These are phyloP conservation scores for Stratiomys singularior DNA, from an alignment of 2,888 invertebrate species.

Conservation along the genomic window DNA sequence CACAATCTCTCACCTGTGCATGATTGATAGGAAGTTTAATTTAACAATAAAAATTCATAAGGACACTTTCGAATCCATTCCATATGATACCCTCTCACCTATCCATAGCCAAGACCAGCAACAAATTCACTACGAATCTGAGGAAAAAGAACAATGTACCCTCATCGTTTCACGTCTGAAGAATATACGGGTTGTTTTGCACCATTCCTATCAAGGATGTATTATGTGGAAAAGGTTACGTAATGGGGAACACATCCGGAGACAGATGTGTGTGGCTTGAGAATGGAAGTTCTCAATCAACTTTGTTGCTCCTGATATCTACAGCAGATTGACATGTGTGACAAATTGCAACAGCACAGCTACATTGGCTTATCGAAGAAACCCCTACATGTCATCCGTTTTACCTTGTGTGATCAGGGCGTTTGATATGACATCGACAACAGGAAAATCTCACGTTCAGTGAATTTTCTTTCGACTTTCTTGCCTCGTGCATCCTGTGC, in stretches of 20 bases:
- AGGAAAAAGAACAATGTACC: constrained; percentile 26
- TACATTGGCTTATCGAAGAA: constrained; percentile 41
- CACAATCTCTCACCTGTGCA: constrained; percentile 36
- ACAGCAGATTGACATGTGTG: constrained; percentile 46
- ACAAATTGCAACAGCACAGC: constrained; percentile 43
- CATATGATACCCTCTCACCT: constrained; percentile 16
- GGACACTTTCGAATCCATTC: constrained; percentile 30
- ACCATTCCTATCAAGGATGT: constrained; percentile 1
- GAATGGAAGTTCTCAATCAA: constrained; percentile 47
- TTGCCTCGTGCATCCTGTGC: neutral
- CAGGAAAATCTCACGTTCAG: constrained; percentile 38
- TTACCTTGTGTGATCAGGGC: constrained; percentile 42
- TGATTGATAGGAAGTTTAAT: constrained; percentile 46
- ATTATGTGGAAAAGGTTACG: neutral
- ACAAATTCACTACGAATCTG: neutral
- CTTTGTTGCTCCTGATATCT: constrained; percentile 40
- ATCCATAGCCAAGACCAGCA: neutral
- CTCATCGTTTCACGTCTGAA: neutral
- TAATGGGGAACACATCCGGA: constrained; percentile 21
- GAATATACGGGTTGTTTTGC: neutral
- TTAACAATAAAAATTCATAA: constrained; percentile 46
- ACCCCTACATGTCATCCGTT: constrained; percentile 45
- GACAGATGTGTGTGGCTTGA: constrained; percentile 45
- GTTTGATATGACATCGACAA: constrained; percentile 10
- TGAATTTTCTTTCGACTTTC: constrained; percentile 34